Conservation (phyloP, 1,140 invertebrate species). For the Monochamus saltuarius region DNA sequence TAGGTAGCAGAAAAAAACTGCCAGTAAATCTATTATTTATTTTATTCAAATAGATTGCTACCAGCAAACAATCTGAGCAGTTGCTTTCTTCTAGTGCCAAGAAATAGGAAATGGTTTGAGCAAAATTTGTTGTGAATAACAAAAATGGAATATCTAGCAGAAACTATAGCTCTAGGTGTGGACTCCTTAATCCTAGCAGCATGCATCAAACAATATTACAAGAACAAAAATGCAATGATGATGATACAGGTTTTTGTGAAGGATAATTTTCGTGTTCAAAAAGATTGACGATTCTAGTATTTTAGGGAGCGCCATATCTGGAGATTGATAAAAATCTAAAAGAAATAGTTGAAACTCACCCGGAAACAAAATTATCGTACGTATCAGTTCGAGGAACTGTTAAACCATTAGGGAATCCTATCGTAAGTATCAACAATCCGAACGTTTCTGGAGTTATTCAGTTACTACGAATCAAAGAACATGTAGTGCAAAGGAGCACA, state of each 20-base stretch:
- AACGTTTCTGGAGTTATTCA: slow-evolving; percentile 73
- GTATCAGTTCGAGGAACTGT: slow-evolving; percentile 71
- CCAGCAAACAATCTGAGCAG: no score
- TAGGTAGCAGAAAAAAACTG: no score
- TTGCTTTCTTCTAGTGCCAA: no score
- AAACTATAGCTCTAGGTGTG: slow-evolving; percentile 68
- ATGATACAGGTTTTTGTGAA: slow-evolving; percentile 62
- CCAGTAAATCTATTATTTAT: no score
- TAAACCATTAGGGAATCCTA: slow-evolving; percentile 69
- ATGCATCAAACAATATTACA: slow-evolving; percentile 69
- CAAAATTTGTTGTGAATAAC: no score
- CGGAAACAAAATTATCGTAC: slow-evolving; percentile 67
- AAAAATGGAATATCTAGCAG: slow-evolving; percentile 60
- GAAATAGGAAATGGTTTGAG: no score
- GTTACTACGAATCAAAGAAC: slow-evolving; percentile 70
- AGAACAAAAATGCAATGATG: slow-evolving; percentile 66
- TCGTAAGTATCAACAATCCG: slow-evolving; percentile 68
- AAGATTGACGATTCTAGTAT: slow-evolving; percentile 34
- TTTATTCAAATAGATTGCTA: no score
- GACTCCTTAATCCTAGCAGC: slow-evolving; percentile 70
- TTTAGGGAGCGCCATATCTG: slow-evolving; percentile 65
- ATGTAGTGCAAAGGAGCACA: slow-evolving; percentile 70
- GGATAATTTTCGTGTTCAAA: slow-evolving; percentile 20
- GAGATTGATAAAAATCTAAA: slow-evolving; percentile 64
- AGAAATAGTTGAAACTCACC: slow-evolving; percentile 59